Evolutionary conservation across 2,888 invertebrate genomes (phyloP).

Genomic region (Dicyrtoma fusca): DNA sequence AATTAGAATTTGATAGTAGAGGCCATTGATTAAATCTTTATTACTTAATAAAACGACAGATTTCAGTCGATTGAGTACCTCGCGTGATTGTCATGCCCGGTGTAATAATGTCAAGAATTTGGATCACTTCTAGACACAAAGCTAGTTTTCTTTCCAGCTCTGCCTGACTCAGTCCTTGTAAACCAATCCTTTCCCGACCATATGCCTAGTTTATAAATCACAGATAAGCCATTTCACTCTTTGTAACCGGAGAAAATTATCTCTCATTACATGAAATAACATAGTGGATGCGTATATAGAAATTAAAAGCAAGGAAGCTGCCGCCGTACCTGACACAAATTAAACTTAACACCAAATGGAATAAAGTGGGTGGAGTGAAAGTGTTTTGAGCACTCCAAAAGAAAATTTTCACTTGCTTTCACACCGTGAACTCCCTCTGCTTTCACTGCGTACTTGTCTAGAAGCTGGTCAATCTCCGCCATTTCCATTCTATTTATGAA

Average conservation of each 20-base stretch:
- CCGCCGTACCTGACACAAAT: conserved; percentile 47
- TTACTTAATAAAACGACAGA: not conserved
- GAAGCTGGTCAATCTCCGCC: conserved; percentile 39
- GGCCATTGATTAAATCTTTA: too few relatives aligned
- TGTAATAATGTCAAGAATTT: conserved; percentile 46
- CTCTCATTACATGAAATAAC: too few relatives aligned
- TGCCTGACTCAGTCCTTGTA: conserved; percentile 39
- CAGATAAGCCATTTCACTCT: too few relatives aligned
- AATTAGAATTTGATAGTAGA: too few relatives aligned
- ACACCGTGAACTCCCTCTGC: conserved; percentile 43
- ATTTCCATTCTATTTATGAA: conserved; percentile 34
- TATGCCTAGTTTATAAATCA: conserved; percentile 40
- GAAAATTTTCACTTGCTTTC: conserved; percentile 44
- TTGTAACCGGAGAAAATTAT: too few relatives aligned
- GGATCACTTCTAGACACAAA: conserved; percentile 49
- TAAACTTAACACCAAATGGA: conserved; percentile 52
- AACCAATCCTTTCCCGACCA: conserved; percentile 43
- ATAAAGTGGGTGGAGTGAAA: conserved; percentile 51
- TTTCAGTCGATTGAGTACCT: conserved; percentile 37
- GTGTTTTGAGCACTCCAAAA: conserved; percentile 42
- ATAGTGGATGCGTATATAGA: too few relatives aligned
- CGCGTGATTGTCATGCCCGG: conserved; percentile 50
- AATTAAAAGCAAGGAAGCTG: too few relatives aligned
- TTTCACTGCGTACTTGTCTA: conserved; percentile 45
- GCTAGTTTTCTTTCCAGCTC: conserved; percentile 49